Evolutionary conservation across 2,113 vertebrate genomes (phyloP), one percentile per base, ranked within the genome.

Genomic region (Cyrtonyx montezumae): DNA sequence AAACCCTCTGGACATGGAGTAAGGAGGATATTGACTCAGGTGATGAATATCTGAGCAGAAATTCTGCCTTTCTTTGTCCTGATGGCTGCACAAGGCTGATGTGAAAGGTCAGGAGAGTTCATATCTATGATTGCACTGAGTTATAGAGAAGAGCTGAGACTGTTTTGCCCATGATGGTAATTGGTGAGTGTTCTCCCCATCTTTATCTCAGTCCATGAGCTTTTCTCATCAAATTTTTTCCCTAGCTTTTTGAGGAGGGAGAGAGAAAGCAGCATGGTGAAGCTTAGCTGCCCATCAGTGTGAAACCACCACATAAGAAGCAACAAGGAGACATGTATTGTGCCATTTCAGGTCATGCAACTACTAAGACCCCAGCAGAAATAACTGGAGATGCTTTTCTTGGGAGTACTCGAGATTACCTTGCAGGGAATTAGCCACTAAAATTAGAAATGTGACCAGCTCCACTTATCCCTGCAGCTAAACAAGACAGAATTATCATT

Each of bases 401-500:
- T 67, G 77, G 81, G 42, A 87, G 63, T 69, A 82, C 88, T 87
- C 2, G 0, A 88, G 63, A 76, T 77, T 88, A 94, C 77, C 79
- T 89, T 7, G 0, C 48, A 89, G 93, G 94, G 77, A 94, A 96
- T 92, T 65, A 83, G 84, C 68, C 74, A 76, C 76, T 89, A 71
- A 87, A 96, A 95, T 89, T 96, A 49, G 92, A 95, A 94, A 93
- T 53, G 84, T 22, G 42, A 56, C 73, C 10, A 23, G 82, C 51
- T 81, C 53, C 78, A 83, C 61, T 76, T 45, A 93, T 23, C 49
- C 69, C 49, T 7, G 9, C 48, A 77, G 81, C 19, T 91, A 37
- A 94, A 90, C 0, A 1, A 40, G 59, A 49, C 58, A 89, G 62
- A 90, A 88, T 58, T 59, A 53, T 34, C 79, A 56, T 48, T 78